These are phyloP conservation scores for Heterotilapia buettikoferi DNA, from an alignment of 2,113 vertebrate species.

Conservation along the genomic window DNA sequence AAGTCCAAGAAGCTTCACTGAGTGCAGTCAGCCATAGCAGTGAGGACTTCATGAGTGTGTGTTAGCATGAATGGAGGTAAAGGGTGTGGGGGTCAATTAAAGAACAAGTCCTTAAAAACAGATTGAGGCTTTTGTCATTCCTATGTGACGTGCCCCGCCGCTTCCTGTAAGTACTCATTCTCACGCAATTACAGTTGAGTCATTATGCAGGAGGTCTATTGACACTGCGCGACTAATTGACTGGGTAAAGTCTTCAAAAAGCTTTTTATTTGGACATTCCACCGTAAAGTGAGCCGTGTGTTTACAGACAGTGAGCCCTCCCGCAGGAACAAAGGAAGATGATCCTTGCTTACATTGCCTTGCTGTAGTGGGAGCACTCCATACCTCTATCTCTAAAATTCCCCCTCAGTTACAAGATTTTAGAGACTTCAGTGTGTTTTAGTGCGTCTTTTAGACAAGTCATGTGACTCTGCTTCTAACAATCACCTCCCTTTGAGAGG, in stretches of 20 bases:
- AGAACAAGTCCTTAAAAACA: slow-evolving; percentile 43
- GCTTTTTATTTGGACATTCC: slow-evolving; percentile 65
- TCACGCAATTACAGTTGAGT: slow-evolving; percentile 69
- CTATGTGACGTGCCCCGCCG: slow-evolving; percentile 54
- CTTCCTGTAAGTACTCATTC: slow-evolving; percentile 57
- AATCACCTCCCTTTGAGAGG: background rate
- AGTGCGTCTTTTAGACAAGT: background rate
- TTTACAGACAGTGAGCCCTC: slow-evolving; percentile 63
- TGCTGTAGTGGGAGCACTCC: slow-evolving; percentile 22
- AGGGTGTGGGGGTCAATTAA: slow-evolving; percentile 18
- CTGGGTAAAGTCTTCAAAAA: slow-evolving; percentile 65
- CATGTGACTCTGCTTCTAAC: background rate
- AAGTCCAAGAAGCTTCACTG: background rate
- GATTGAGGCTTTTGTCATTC: slow-evolving; percentile 61
- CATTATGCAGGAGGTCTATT: slow-evolving; percentile 60
- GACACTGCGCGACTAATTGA: slow-evolving; percentile 67
- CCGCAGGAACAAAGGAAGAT: slow-evolving; percentile 51
- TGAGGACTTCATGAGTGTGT: background rate
- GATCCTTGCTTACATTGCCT: slow-evolving; percentile 18
- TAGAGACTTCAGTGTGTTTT: background rate
- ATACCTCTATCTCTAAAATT: background rate
- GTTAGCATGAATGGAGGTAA: background rate
- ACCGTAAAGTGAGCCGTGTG: slow-evolving; percentile 53
- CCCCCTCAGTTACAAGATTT: background rate
- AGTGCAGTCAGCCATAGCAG: background rate